Evolutionary conservation across 2,113 vertebrate species (phyloP).

Genomic region (Ciconia stormi): DNA sequence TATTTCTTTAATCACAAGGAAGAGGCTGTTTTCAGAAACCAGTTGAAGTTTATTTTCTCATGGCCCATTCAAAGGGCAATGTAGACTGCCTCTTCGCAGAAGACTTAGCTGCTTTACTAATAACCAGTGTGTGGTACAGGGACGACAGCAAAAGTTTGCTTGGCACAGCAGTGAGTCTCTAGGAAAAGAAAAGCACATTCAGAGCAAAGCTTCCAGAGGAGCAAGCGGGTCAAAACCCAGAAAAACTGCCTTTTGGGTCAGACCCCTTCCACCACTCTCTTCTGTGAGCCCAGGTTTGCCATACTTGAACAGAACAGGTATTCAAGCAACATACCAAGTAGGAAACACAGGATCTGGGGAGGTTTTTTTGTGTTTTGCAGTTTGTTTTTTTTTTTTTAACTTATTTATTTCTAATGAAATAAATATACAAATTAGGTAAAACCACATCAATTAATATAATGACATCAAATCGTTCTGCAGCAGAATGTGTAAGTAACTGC

Average conservation of each 20-base stretch:
- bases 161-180: background rate
- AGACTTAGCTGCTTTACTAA: background rate
- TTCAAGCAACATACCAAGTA: background rate
- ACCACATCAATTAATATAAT: background rate
- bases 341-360: background rate
- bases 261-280: background rate
- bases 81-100: background rate
- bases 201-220: background rate
- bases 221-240: background rate
- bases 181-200: background rate
- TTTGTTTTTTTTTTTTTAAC: background rate
- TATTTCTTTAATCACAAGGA: background rate
- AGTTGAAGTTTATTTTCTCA: background rate
- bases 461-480: background rate
- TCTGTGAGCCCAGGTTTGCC: background rate
- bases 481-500: background rate
- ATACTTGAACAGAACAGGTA: background rate
- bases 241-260: background rate
- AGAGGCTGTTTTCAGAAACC: background rate
- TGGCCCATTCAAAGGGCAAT: fast-evolving
- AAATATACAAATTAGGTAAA: background rate
- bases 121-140: fast-evolving
- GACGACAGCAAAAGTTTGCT: background rate
- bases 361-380: background rate
- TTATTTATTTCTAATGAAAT: background rate